Conservation (phyloP, 2,113 vertebrate species). For the Platysteira castanea region DNA sequence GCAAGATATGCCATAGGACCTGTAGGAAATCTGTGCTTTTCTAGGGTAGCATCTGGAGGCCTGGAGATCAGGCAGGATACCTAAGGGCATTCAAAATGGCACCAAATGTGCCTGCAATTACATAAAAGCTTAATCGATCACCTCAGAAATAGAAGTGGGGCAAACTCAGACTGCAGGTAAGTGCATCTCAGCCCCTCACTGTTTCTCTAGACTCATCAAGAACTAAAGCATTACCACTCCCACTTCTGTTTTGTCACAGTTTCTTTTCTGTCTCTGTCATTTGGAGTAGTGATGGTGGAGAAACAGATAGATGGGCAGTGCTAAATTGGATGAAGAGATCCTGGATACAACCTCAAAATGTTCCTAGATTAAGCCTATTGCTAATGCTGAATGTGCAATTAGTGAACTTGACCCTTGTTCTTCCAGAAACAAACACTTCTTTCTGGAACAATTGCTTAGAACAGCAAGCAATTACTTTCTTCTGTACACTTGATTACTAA, state of each 20-base stretch:
- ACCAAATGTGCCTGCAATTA: not conserved
- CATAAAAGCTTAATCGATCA: not conserved
- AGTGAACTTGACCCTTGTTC: not conserved
- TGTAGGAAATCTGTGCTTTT: not conserved
- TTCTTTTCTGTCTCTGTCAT: not conserved
- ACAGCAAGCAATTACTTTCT: conserved; percentile 5
- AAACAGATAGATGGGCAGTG: not conserved
- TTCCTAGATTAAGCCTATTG: not conserved
- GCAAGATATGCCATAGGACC: not conserved
- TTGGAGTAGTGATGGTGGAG: not conserved
- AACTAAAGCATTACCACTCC: not conserved
- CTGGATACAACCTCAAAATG: not conserved
- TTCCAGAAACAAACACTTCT: not conserved
- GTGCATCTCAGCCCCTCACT: not conserved
- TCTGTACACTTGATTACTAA: conserved; percentile 40
- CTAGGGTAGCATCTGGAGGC: not conserved
- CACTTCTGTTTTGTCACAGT: not conserved
- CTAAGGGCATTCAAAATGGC: not conserved
- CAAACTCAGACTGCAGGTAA: not conserved
- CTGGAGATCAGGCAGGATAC: not conserved
- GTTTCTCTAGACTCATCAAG: not conserved
- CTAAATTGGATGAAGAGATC: not conserved
- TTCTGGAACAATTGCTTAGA: conserved; percentile 2
- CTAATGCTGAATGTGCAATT: not conserved
- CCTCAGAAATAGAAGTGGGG: not conserved